Percentiles rank a stretch among this genome's conserved stretches.
Evolutionary conservation across 1,140 invertebrate species (phyloP).

Genomic region (Zaprionus taronus): DNA sequence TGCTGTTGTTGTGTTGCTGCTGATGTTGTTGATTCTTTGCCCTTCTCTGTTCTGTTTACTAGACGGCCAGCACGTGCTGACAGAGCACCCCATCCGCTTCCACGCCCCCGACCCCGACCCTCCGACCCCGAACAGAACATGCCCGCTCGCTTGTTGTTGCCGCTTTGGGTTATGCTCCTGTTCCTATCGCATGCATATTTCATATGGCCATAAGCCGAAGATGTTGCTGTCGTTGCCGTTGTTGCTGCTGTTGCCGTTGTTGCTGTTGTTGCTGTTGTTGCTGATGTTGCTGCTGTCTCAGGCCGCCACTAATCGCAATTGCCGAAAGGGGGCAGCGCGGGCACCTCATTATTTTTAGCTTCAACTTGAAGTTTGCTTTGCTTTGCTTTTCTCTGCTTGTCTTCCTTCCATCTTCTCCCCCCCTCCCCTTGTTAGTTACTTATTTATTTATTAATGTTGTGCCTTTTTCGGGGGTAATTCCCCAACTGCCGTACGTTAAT

Average conservation of each 20-base stretch:
- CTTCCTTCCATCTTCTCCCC: not conserved
- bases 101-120: constrained; percentile 14
- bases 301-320: constrained; percentile 52
- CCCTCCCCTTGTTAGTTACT: constrained; percentile 10
- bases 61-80: constrained; percentile 57
- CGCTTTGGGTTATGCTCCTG: constrained; percentile 36
- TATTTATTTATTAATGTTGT: constrained; percentile 33
- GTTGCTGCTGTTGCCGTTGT: not conserved
- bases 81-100: constrained; percentile 37
- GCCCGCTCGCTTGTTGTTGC: constrained; percentile 2
- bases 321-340: constrained; percentile 25
- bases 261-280: not conserved
- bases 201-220: constrained; percentile 40
- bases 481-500: constrained; percentile 40
- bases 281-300: constrained; percentile 22
- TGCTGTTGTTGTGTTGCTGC: constrained; percentile 17
- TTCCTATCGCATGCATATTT: constrained; percentile 52
- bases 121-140: not conserved
- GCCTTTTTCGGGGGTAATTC: constrained; percentile 23
- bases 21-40: constrained; percentile 22
- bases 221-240: constrained; percentile 5
- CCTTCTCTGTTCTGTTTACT: constrained; percentile 42
- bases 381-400: not conserved
- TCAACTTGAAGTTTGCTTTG: constrained; percentile 25
- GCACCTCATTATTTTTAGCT: constrained; percentile 49